Evolutionary conservation across 1,140 invertebrate genomes (phyloP).

Genomic region (Metaphire vulgaris): DNA sequence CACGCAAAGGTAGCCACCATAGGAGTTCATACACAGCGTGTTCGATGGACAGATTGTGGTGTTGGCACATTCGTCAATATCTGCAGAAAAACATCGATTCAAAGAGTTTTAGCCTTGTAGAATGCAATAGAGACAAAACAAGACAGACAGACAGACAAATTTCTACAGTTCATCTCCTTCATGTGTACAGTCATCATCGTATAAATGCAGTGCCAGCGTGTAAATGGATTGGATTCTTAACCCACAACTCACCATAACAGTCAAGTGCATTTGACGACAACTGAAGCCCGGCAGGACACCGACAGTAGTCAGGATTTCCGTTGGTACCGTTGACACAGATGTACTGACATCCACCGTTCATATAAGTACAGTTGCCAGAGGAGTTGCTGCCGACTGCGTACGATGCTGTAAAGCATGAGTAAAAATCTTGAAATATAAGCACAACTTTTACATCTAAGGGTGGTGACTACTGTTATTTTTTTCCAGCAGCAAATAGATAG

Average conservation of each 20-base stretch:
- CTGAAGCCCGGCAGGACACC: neutral
- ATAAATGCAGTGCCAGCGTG: too few species aligned
- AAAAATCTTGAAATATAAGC: too few species aligned
- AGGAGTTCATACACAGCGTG: neutral
- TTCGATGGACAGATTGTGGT: neutral
- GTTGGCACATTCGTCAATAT: slow-evolving; percentile 14
- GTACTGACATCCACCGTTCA: neutral
- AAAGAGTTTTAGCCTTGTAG: too few species aligned
- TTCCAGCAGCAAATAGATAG: too few species aligned
- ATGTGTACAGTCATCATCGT: too few species aligned
- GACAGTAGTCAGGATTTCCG: neutral
- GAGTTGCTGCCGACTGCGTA: neutral
- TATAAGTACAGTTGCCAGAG: neutral
- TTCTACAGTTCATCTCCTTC: too few species aligned
- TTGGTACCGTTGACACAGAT: neutral
- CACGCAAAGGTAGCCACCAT: slow-evolving; percentile 12
- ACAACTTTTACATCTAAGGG: too few species aligned
- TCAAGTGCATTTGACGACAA: neutral
- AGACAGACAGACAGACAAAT: too few species aligned
- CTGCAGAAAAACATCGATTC: slow-evolving; percentile 1
- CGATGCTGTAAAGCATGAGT: neutral
- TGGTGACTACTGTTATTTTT: too few species aligned
- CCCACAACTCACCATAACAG: neutral
- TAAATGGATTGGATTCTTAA: too few species aligned
- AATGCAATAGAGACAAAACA: too few species aligned